Evolutionary conservation across 2,888 invertebrate genomes (phyloP), one percentile per base, ranked within the genome.

Genomic region (Phorcus lineatus): DNA sequence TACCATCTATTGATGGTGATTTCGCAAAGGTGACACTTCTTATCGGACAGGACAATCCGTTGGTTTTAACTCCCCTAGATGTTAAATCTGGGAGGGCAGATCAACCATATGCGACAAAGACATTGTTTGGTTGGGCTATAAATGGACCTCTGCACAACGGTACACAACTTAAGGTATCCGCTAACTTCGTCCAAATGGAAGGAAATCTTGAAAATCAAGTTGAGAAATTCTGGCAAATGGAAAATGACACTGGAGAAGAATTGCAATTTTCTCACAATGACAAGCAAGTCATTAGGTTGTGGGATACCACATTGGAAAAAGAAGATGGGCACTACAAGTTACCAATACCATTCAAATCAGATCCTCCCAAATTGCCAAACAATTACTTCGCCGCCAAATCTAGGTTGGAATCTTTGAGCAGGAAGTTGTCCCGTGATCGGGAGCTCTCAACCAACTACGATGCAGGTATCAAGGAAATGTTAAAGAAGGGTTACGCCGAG

Each of bases 141-240:
- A 81, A 81, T 67, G 83, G 83, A 9, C 74, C 81, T 0, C 28
- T 78, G 0, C 47, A 66, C 16, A 24, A 22, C 17, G 54, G 11
- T 22, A 28, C 7, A n/a, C 11, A 52, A 2, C n/a, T 3, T 55
- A n/a, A 47, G 17, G 74, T 47, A 24, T 28, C 31, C 3, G 77
- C n/a, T n/a, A n/a, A n/a, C n/a, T n/a, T n/a, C n/a, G n/a, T n/a
- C n/a, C n/a, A n/a, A n/a, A n/a, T n/a, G 7, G 7, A 97, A 96
- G 78, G 97, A 94, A 11, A 97, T 97, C 66, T 96, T 95, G 82
- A 97, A 96, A 93, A 97, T 97, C 87, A 97, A 94, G 24, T 96
- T 95, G 92, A 91, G 97, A 96, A 77, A 96, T 79, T 81, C 19
- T 83, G 81, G 78, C 31, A 83, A 40, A 6, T 83, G n/a, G 83